Evolutionary conservation across 92 coral and sea anemone species (phyloP).

Genomic region (Umimayanthus kanabou): DNA sequence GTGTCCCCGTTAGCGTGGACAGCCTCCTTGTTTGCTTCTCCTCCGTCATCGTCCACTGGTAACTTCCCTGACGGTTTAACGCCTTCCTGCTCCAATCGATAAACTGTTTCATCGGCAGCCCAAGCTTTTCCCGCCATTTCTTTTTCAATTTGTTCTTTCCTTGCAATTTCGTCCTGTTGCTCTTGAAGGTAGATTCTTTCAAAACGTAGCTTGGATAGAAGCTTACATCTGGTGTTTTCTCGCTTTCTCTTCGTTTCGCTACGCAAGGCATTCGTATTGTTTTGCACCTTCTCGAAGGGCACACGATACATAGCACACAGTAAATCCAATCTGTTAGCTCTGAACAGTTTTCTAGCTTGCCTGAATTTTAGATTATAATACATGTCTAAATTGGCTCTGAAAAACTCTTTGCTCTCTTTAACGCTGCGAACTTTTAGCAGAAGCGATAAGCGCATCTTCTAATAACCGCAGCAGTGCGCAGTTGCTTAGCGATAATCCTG

Average conservation of each 20-base stretch:
- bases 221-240: background rate
- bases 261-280: background rate
- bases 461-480: background rate
- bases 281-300: background rate
- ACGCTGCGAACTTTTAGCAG: background rate
- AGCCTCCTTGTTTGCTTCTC: background rate
- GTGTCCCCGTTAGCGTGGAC: background rate
- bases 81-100: too few species aligned
- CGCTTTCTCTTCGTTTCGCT: background rate
- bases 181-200: background rate
- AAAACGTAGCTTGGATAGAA: background rate
- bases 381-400: background rate
- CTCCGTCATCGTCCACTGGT: background rate
- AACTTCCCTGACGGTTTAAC: background rate
- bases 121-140: background rate
- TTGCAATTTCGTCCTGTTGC: background rate
- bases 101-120: background rate
- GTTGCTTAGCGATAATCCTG: background rate
- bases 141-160: background rate
- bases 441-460: slow-evolving; percentile 5
- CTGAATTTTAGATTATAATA: background rate
- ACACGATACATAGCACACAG: slow-evolving; percentile 4
- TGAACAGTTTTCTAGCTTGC: background rate
- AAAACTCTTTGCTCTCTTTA: background rate
- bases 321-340: background rate